Evolutionary conservation across 2,113 vertebrate genomes (phyloP), one percentile per base, ranked within the genome.

Genomic region (Festucalex cinctus): DNA sequence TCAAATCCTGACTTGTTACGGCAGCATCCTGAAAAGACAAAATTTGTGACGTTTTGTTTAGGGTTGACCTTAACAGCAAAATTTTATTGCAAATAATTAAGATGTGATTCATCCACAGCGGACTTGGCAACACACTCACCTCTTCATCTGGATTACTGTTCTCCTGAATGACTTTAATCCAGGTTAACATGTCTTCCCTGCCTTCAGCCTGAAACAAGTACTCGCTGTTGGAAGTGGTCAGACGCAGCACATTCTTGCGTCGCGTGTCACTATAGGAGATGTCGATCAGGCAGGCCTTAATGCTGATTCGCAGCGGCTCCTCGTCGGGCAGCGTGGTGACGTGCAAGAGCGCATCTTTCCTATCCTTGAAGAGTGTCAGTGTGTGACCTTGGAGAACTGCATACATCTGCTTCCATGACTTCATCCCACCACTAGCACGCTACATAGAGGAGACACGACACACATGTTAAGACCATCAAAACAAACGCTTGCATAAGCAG

Each of bases 221-320:
- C 76, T 98, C 94, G 68, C 93, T 94, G 84, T 98, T 94, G 0
- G 96, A 94, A 0, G 97, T 99, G 71, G 95, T 98, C 6, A 99
- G 92, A 14, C 97, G 93, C 67, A 99, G 95, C 4, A 98, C 97
- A 1, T 99, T 95, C 73, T 98, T 99, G 86, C 96, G 94, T 82
- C 97, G 96, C 37, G 97, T 99, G 82, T 99, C 97, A n/a, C 96
- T 96, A 69, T 99, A 99, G 0, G 97, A 99, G 86, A 99, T 99
- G 91, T 99, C 96, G 77, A 98, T 95, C 78, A 99, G 88, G 84
- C 97, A 98, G 63, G 95, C 94, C 67, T 94, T 98, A 72, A 99
- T 93, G 83, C 94, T 94, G 87, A 98, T 95, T 70, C 89, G 92
- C 63, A 95, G 92, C 0, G 94, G 95, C n/a, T 97, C 96, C 63